Conservation (phyloP, 2,888 invertebrate species). For the Tenthredo amoena region DNA sequence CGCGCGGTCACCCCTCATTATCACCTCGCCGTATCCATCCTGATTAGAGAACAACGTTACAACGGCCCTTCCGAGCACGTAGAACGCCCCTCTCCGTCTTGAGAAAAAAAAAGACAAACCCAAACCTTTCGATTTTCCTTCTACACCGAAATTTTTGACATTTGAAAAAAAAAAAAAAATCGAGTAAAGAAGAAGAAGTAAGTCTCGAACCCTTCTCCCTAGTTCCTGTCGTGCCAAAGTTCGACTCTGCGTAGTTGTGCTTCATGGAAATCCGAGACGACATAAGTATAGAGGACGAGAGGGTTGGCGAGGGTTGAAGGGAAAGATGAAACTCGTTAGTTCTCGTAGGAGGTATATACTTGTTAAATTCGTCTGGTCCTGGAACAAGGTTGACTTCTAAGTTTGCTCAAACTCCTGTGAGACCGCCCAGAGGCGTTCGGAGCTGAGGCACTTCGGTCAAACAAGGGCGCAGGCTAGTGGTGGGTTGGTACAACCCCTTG, state of each 20-base stretch:
- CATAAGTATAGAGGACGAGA: neutral
- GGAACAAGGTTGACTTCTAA: slow-evolving; percentile 27
- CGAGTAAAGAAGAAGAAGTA: too few relatives aligned
- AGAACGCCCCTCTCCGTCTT: too few relatives aligned
- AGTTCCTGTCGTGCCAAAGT: neutral
- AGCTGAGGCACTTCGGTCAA: slow-evolving; percentile 66
- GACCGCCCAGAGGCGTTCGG: slow-evolving; percentile 64
- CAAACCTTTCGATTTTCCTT: too few relatives aligned
- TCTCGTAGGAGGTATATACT: neutral
- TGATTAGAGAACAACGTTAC: slow-evolving; percentile 67
- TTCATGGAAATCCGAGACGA: neutral
- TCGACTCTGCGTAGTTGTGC: neutral
- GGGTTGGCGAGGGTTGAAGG: too few relatives aligned
- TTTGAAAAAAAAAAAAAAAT: too few relatives aligned
- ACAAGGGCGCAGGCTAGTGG: slow-evolving; percentile 55
- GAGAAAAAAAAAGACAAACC: too few relatives aligned
- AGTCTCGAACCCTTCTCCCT: too few relatives aligned
- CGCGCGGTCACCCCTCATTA: slow-evolving; percentile 63
- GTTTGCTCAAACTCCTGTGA: slow-evolving; percentile 24
- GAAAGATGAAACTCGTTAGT: neutral
- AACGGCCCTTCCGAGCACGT: too few relatives aligned
- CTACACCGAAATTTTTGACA: too few relatives aligned
- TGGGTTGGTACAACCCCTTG: neutral
- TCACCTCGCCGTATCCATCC: slow-evolving; percentile 71
- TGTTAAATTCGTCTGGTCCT: slow-evolving; percentile 1